phyloP scores from a whole-genome alignment of 2,113 vertebrate species.

The Rhombomys opimus region DNA sequence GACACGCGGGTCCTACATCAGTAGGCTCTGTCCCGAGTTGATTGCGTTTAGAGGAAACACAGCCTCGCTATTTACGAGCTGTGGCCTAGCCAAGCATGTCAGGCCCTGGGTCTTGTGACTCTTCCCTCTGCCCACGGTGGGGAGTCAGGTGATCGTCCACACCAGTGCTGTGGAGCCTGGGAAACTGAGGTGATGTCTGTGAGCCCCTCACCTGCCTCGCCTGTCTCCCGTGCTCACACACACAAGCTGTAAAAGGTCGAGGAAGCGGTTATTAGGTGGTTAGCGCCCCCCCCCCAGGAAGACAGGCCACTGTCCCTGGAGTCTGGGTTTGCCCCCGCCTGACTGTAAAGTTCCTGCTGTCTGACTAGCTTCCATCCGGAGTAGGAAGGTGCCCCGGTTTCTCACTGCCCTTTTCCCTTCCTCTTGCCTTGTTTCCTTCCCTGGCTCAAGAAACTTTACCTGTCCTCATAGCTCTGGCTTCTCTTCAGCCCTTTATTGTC shows the following conservation, averaged over 20 bases:
- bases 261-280: not conserved
- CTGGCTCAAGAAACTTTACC: not conserved
- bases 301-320: not conserved
- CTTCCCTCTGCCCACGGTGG: not conserved
- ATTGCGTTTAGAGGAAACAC: not conserved
- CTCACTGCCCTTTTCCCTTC: not conserved
- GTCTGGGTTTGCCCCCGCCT: not conserved
- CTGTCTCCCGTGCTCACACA: not conserved
- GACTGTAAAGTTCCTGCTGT: slow-evolving; percentile 15
- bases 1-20: not conserved
- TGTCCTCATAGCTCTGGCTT: not conserved
- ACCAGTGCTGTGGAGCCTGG: not conserved
- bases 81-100: not conserved
- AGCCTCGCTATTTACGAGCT: not conserved
- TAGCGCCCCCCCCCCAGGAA: not conserved
- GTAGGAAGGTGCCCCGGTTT: not conserved
- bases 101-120: not conserved
- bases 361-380: not conserved
- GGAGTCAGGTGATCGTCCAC: not conserved
- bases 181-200: not conserved
- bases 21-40: not conserved
- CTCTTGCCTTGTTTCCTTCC: not conserved
- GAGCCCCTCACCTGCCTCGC: not conserved
- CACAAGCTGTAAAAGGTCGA: not conserved
- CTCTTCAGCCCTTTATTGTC: not conserved